Base-by-base conservation (phyloP, 2,888 invertebrate species). In the Myopa tessellatipennis region DNA sequence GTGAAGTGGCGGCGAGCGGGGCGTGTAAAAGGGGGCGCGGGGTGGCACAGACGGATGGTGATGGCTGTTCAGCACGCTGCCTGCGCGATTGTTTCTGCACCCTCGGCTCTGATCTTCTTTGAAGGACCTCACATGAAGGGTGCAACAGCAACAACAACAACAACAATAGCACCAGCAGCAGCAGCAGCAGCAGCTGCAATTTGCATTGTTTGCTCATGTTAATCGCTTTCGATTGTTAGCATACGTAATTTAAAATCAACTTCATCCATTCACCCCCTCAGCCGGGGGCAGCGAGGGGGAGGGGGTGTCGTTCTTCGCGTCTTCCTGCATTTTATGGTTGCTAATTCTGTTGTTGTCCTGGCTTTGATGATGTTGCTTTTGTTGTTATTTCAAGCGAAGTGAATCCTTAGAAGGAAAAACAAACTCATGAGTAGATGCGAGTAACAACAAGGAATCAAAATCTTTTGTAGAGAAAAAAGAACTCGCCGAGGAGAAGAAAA, bases 151-250 rank as follows among this genome's bases (percentile, higher is more conserved):
- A 63, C 76, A 76, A 70, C 76, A 71, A 63, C 76, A 76, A 70
- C 76, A 26, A 26, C 26, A 26, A 26, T 1, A 26, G 26, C 26
- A 26, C 26, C 26, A 26, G 26, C 26, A 26, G 26, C 26, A 26
- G 26, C 26, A 26, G 26, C 26, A 26, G 67, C 69, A 76, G 71
- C 76, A 76, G 76, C 76, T 76, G 76, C 71, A 76, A 76, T 71
- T 76, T 71, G 76, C 68, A 71, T 74, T 76, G 60, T 76, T 76
- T 76, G 76, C 76, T 70, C 70, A 55, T 65, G 71, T 71, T 76
- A 76, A 76, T 76, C 76, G 76, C 76, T 71, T 76, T 76, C 76
- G 70, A 76, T 76, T 76, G 76, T 76, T 76, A 40, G 71, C 71
- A 71, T 63, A 65, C 71, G 76, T 76, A 70, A 74, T 74, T 74